These are phyloP conservation scores for Archips crataeganus DNA, from an alignment of 2,888 invertebrate genomes.

Conservation along the genomic window DNA sequence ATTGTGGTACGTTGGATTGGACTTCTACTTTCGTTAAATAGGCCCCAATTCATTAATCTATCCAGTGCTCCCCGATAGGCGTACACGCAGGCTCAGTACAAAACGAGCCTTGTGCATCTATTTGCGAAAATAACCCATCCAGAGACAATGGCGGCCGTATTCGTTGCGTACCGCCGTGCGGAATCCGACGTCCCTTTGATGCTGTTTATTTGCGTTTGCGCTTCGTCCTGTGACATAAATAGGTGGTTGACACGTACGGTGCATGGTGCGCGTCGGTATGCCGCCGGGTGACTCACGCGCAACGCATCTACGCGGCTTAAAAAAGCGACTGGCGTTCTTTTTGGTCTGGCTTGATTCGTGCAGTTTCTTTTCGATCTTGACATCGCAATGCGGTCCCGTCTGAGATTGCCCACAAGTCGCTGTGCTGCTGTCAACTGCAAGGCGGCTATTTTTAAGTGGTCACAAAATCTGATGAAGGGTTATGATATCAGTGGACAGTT, in stretches of 20 bases:
- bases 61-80: neutral
- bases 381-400: conserved; percentile 44
- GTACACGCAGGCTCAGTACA: conserved; percentile 25
- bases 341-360: conserved; percentile 57
- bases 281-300: conserved; percentile 73
- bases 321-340: conserved; percentile 67
- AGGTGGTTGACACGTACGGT: conserved; percentile 81
- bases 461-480: neutral
- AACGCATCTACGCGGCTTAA: conserved; percentile 65
- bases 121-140: conserved; percentile 82
- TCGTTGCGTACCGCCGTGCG: conserved; percentile 71
- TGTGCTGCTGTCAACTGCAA: conserved; percentile 42
- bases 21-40: conserved; percentile 13
- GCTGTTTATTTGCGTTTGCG: conserved; percentile 84
- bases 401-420: conserved; percentile 53
- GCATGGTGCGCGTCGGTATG: conserved; percentile 78
- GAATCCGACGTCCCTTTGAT: conserved; percentile 82
- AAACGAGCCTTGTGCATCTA: conserved; percentile 61
- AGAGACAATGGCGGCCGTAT: conserved; percentile 83
- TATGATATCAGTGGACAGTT: neutral
- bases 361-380: conserved; percentile 55
- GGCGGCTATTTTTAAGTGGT: conserved; percentile 15
- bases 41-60: neutral
- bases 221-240: conserved; percentile 84
- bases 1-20: too few species aligned